Evolutionary conservation across 2,888 invertebrate genomes (phyloP).

Genomic region (Acrobasis repandana): DNA sequence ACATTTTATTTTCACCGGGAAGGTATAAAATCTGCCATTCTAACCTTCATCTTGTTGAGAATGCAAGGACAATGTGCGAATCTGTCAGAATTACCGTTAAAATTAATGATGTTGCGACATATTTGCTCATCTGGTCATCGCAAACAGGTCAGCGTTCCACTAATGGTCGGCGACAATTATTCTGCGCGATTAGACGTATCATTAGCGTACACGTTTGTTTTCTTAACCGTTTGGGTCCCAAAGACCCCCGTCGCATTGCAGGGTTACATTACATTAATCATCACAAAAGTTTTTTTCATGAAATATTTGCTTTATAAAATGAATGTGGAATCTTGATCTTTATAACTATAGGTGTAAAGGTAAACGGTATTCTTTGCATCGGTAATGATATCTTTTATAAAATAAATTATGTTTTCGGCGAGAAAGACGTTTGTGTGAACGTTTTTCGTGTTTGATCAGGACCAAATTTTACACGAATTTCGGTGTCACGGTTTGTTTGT

Average conservation of each 20-base stretch:
- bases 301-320: constrained; percentile 29
- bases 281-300: constrained; percentile 72
- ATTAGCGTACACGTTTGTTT: constrained; percentile 74
- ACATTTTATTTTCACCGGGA: not conserved
- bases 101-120: constrained; percentile 74
- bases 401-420: constrained; percentile 33
- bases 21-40: not conserved
- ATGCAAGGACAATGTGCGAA: constrained; percentile 21
- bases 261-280: constrained; percentile 78
- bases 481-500: not conserved
- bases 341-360: constrained; percentile 16
- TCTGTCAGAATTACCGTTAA: constrained; percentile 52
- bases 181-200: constrained; percentile 71
- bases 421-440: constrained; percentile 32
- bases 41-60: constrained; percentile 6
- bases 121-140: constrained; percentile 70
- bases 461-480: not conserved
- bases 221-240: constrained; percentile 55
- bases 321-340: constrained; percentile 22
- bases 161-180: constrained; percentile 73
- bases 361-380: not conserved
- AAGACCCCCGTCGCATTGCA: constrained; percentile 51
- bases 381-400: constrained; percentile 30
- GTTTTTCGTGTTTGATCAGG: constrained; percentile 23
- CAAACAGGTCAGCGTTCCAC: constrained; percentile 69